Evolutionary conservation across 2,797 vertebrate genomes (phyloP).

Genomic region (Lepilemur septentrionalis): DNA sequence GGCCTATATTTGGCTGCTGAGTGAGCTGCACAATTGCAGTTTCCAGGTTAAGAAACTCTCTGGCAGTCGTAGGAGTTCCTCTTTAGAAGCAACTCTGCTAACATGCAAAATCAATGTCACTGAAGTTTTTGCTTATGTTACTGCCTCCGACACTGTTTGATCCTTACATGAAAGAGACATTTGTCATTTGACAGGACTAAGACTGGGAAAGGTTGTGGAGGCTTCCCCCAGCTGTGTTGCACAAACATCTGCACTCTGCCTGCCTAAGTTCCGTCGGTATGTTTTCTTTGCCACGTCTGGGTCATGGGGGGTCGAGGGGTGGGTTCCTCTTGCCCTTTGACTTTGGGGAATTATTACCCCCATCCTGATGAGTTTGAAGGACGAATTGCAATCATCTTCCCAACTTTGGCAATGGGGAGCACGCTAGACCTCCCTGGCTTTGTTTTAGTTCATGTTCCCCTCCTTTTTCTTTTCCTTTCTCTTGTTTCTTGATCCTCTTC

Average conservation of each 20-base stretch:
- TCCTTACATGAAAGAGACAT: constrained; percentile 37
- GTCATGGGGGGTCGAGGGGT: too few species aligned
- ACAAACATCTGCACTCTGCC: not conserved
- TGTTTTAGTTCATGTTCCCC: not conserved
- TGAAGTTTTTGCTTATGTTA: constrained; percentile 54
- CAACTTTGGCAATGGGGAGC: not conserved
- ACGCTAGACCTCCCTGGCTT: not conserved
- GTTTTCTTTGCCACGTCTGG: not conserved
- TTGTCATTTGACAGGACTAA: constrained; percentile 28
- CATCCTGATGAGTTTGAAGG: not conserved
- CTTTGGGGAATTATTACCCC: not conserved
- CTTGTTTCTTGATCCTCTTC: not conserved
- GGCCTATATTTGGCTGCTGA: not conserved
- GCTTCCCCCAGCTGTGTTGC: not conserved
- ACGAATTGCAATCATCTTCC: not conserved
- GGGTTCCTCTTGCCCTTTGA: not conserved
- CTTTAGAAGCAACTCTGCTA: constrained; percentile 13
- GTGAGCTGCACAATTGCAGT: not conserved
- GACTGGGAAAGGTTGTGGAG: not conserved
- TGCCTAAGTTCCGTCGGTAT: not conserved
- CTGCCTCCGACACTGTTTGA: constrained; percentile 16
- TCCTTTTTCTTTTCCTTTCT: not conserved
- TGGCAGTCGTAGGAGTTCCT: not conserved
- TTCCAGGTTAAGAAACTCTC: constrained; percentile 21
- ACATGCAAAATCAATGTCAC: constrained; percentile 65